These are phyloP conservation scores for Lytechinus pictus DNA, from an alignment of 35 echinoderm and acorn worm species.

Conservation along the genomic window DNA sequence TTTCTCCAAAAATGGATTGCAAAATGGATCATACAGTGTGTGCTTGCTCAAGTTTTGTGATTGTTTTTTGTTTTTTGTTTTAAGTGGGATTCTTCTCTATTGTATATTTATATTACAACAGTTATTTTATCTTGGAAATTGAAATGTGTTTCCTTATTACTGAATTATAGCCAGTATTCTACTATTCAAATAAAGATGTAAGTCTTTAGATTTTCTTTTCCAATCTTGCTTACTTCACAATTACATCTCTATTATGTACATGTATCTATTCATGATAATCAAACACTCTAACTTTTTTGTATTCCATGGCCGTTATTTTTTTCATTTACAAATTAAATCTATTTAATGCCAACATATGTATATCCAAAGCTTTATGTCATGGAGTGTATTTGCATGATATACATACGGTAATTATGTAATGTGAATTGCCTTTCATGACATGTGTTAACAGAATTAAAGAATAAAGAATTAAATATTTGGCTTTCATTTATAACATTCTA, in stretches of 20 bases:
- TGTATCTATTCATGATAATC: not conserved
- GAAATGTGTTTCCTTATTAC: not conserved
- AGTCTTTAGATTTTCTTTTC: not conserved
- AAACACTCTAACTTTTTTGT: not conserved
- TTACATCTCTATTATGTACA: not conserved
- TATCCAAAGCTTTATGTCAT: not conserved
- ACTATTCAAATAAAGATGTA: slow-evolving; percentile 1
- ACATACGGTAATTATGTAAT: not conserved
- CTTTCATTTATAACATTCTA: not conserved
- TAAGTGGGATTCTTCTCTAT: too few relatives aligned
- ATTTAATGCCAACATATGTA: not conserved
- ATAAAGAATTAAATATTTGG: not conserved
- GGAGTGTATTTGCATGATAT: not conserved
- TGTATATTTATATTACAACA: not conserved
- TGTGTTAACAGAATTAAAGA: not conserved
- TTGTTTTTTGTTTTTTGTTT: too few relatives aligned
- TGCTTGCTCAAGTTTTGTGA: too few relatives aligned
- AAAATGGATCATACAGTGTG: too few relatives aligned
- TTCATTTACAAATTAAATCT: not conserved
- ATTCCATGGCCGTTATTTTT: not conserved
- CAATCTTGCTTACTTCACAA: not conserved
- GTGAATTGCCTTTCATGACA: not conserved
- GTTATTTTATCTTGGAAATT: not conserved
- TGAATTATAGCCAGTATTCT: not conserved
- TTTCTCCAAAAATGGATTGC: too few relatives aligned